Base-by-base conservation (phyloP, 2,113 vertebrate species). In the Tauraco erythrolophus region DNA sequence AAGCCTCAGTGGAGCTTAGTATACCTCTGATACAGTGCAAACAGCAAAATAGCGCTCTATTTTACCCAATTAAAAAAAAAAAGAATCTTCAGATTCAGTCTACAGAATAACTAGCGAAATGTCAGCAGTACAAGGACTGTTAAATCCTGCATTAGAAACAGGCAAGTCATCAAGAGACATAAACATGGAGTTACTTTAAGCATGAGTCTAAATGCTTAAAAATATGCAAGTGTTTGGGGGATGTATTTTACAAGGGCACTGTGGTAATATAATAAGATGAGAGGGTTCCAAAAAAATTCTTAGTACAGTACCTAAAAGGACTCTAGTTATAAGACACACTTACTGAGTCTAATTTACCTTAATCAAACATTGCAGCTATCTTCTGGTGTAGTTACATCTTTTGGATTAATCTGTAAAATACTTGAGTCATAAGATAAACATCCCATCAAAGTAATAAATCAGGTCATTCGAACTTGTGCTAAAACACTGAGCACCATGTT, bases 1-100 rank as follows among this genome's bases (percentile, higher is more conserved):
- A 65, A 70, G 37, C 61, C 70, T 92, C 68, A 27, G 51, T 8
- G 0, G 57, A 48, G 89, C 50, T 79, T 84, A 68, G 53, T 35
- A 17, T 58, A 74, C 37, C 12, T 60, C 43, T 7, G 0, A 65
- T 66, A 89, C 84, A 87, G 33, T n/a, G 60, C 50, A 84, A 91
- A 89, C 48, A 48, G 71, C 83, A 93, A 89, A 78, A 88, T 22
- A 69, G 61, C 61, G 43, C 31, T 83, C 13, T 60, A 25, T 90
- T 92, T 97, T 64, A 95, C 75, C 82, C 61, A 86, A 75, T 84
- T 70, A 80, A 85, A 88, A 46, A 80, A 92, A 64, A 84, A 66
- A 83, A n/a, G n/a, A 81, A 80, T 65, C 71, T 91, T 94, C 80
- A 78, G 46, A 87, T 68, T 71, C 48, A 69, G 88, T 78, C 68